A percentile compares a stretch with the other conserved stretches of the same genome.
phyloP scores from a whole-genome alignment of 2,797 vertebrate species.

The Chelmon rostratus region DNA sequence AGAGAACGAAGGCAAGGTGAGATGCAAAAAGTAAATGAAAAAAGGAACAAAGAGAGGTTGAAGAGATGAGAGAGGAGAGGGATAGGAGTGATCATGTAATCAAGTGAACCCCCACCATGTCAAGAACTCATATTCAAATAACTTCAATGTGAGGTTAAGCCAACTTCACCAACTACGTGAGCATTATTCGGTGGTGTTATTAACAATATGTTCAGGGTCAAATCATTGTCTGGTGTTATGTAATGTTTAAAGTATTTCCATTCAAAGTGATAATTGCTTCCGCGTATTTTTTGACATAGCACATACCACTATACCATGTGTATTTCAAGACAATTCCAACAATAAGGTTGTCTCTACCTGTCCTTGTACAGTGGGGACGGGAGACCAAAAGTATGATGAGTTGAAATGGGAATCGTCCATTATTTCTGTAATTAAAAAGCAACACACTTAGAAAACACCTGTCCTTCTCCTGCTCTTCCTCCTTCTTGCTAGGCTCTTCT shows the following conservation, averaged over 20 bases:
- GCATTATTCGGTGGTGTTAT: conserved; percentile 39
- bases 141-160: conserved; percentile 32
- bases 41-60: conserved; percentile 44
- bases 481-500: conserved; percentile 27
- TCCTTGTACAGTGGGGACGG: conserved; percentile 97
- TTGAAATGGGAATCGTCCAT: conserved; percentile 99
- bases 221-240: conserved; percentile 38
- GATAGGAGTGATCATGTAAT: conserved; percentile 67
- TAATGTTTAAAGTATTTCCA: conserved; percentile 36
- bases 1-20: conserved; percentile 64
- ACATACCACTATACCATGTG: conserved; percentile 70
- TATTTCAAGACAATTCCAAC: conserved; percentile 84
- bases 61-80: conserved; percentile 70
- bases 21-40: conserved; percentile 64
- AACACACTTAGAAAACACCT: conserved; percentile 87
- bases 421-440: conserved; percentile 91
- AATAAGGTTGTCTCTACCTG: conserved; percentile 92
- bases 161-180: conserved; percentile 40
- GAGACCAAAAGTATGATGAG: conserved; percentile 99
- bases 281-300: conserved; percentile 38
- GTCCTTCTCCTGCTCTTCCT: conserved; percentile 65
- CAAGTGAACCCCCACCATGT: conserved; percentile 29
- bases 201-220: conserved; percentile 49
- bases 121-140: conserved; percentile 42
- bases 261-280: conserved; percentile 38